Base-by-base conservation (phyloP, 2,113 vertebrate species). In the Erythrolamprus reginae region DNA sequence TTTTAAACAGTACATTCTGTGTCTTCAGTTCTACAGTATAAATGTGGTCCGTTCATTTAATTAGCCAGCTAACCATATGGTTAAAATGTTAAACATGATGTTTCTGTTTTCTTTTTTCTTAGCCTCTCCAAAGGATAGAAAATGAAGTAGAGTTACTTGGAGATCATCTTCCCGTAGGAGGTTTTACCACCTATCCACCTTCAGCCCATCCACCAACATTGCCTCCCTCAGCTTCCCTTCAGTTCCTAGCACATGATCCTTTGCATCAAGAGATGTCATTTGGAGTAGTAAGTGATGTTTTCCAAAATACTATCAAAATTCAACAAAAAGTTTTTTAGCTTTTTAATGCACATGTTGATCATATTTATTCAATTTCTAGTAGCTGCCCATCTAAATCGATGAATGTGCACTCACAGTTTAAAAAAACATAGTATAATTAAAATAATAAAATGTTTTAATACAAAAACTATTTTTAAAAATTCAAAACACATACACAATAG, bases 121-220 rank as follows among this genome's bases (percentile, higher is more conserved):
- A 99, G 98, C 99, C 99, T 17, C 96, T 99, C 96, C 99, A 99
- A 94, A 98, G 98, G 95, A 99, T 99, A 93, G 99, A 99, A 96
- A 99, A 99, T 90, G 99, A 99, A 89, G 99, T 99, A 85, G 99
- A 99, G 92, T 96, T 99, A 86, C 96, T 99, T 89, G 98, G 98
- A 92, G 99, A 99, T 88, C 99, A 99, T 96, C 97, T 99, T 94
- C 98, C 98, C 82, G 98, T 99, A 38, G 98, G 98, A 93, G 97
- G 98, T 91, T 99, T 99, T 95, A 98, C 97, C 90, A 98, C 97
- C 90, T 99, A 99, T 56, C 96, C 98, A 90, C 97, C 98, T 42
- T 98, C 98, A 90, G 96, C 98, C 50, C 98, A 99, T 93, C 98
- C 98, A 70, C 96, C 98, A 95, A 95, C 98, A 86, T 96, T 99